Base-by-base conservation (phyloP, 2,888 invertebrate species). In the Campoplex nolae region DNA sequence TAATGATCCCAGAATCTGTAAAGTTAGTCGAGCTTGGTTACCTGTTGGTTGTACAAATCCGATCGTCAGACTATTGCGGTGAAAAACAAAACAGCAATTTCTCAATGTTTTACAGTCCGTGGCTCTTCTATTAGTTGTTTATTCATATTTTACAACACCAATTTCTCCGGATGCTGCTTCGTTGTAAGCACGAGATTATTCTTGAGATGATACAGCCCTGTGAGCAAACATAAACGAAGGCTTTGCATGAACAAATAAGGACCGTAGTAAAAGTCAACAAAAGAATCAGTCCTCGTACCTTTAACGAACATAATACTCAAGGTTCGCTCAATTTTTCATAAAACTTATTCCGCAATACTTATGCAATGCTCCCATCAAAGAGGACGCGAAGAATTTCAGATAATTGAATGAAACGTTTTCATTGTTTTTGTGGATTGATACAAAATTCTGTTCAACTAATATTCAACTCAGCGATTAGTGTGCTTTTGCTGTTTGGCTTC, bases 21-120 rank as follows among this genome's bases (percentile, higher is more conserved):
- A 56, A 71, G 67, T 58, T 73, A 11, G 11, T 28, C 38, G 70
- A 81, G 56, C 48, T 23, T 35, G 48, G 38, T 65, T 45, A 81
- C 48, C 45, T 71, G 28, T 77, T 73, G 51, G 51, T 16, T 18
- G 28, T n/a, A 16, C 76, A 38, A 56, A 42, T 79, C n/a, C 42
- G 6, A 70, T 62, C 28, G n/a, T 48, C 45, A 7, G 28, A 45
- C 23, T 23, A 23, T 48, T 7, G 6, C 51, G 6, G 1, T 18
- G 1, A 51, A 18, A 18, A n/a, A 18, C 48, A 16, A n/a, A n/a
- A 1, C 51, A 18, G 51, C 16, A 6, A 18, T 51, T 51, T 51
- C 16, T 51, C 0, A 7, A 51, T 51, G 51, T 18, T n/a, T 51
- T 51, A n/a, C 18, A 7, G 51, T 51, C 51, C 18, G 18, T 1